Base-by-base conservation (phyloP, 2,888 invertebrate genomes). In the Drosophila atripex region DNA sequence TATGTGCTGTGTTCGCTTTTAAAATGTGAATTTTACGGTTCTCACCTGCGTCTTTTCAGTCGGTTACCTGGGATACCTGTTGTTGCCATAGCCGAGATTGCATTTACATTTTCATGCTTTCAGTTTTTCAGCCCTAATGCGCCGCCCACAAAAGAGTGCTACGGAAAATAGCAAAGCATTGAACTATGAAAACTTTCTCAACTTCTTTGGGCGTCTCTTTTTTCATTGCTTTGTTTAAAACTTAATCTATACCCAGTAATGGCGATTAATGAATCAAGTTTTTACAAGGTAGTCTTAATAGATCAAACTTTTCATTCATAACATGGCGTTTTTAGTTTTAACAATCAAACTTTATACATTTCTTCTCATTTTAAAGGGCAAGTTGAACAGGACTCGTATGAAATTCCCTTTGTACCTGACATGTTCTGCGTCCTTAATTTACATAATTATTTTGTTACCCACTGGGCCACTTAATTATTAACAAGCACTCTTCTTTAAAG, bases 21-120 rank as follows among this genome's bases (percentile, higher is more conserved):
- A 60, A 64, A 41, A 76, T 75, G 75, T 23, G 76, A 75, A 64
- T 75, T 76, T 76, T 66, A 76, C 77, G 76, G 70, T 54, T 70
- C 66, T 71, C 77, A 77, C 77, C 69, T 80, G 75, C 63, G 54
- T 71, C 53, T 63, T 63, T 79, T 82, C 66, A 51, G 49, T 60
- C 45, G 50, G 56, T 43, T 30, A 43, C 61, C 39, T 66, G 57
- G 57, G 49, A 35, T 50, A 58, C 63, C 50, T 56, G 47, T 71
- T 78, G 63, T 74, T 64, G 45, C 63, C 52, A 52, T 52, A 52
- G 52, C 55, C 23, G 65, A 66, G 65, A 66, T 64, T 70, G 55
- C 55, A 65, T 46, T 58, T 43, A 25, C 60, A 41, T 49, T 68
- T 25, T 50, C 38, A 25, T 54, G 56, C 50, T 21, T 18, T 12